Evolutionary conservation across 2,113 vertebrate species (phyloP).

Genomic region (Gavialis gangeticus): DNA sequence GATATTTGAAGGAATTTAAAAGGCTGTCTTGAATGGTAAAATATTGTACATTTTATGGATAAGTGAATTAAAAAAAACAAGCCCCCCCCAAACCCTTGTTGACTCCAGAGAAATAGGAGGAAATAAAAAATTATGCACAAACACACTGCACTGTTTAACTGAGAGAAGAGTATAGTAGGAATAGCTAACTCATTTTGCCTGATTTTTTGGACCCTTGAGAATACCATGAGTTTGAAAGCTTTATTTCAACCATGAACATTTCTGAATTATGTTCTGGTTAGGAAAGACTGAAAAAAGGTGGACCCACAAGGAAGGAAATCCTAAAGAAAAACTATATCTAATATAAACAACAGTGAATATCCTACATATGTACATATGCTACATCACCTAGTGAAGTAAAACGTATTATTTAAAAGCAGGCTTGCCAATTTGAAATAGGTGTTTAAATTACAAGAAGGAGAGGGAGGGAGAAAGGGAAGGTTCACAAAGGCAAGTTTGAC

Average conservation of each 20-base stretch:
- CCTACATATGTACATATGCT: constrained; percentile 57
- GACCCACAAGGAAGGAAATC: constrained; percentile 60
- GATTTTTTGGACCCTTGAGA: constrained; percentile 19
- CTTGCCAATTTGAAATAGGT: constrained; percentile 29
- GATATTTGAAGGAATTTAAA: not conserved
- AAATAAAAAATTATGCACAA: constrained; percentile 3
- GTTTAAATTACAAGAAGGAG: constrained; percentile 47
- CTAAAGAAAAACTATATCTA: constrained; percentile 51
- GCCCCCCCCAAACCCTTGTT: not conserved
- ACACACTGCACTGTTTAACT: not conserved
- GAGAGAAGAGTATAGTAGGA: not conserved
- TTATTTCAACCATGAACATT: not conserved
- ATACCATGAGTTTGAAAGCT: not conserved
- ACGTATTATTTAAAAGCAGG: not conserved
- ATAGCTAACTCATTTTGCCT: not conserved
- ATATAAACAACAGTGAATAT: constrained; percentile 49
- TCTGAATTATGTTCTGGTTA: constrained; percentile 42
- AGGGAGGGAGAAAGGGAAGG: constrained; percentile 28
- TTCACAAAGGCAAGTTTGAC: constrained; percentile 50
- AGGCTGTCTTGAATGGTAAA: not conserved
- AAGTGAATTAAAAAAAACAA: constrained; percentile 10
- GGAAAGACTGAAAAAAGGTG: constrained; percentile 34
- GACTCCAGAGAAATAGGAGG: not conserved
- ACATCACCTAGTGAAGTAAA: not conserved
- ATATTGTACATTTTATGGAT: not conserved